These are phyloP conservation scores for Maniola hyperantus DNA, from an alignment of 2,888 invertebrate species.

Conservation along the genomic window DNA sequence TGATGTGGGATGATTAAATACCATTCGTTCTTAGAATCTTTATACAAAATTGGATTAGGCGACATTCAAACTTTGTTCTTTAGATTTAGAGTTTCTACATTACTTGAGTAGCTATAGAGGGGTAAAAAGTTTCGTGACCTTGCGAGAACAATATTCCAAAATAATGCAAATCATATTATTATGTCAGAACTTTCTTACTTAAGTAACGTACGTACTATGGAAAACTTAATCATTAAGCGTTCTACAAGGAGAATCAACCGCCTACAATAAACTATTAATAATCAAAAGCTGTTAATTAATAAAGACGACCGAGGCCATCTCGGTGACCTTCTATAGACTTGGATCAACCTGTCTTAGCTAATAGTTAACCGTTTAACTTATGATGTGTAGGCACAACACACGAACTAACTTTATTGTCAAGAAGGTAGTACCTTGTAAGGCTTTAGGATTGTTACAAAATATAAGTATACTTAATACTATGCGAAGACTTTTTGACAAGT, in stretches of 20 bases:
- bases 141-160: no score
- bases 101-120: no score
- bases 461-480: no score
- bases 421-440: not conserved
- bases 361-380: slow-evolving; percentile 9
- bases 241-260: slow-evolving; percentile 15
- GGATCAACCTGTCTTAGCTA: slow-evolving; percentile 10
- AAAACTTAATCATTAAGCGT: not conserved
- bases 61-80: no score
- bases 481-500: no score
- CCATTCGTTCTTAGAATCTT: no score
- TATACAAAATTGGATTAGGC: no score
- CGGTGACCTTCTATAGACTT: slow-evolving; percentile 18
- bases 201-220: not conserved
- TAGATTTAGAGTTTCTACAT: no score
- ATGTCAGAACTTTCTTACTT: no score
- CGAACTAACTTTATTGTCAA: not conserved
- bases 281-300: slow-evolving; percentile 22
- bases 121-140: no score
- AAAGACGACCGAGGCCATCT: slow-evolving; percentile 16
- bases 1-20: no score
- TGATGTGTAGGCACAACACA: slow-evolving; percentile 10
- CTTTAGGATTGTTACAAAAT: not conserved
- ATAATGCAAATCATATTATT: no score
- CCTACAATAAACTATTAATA: slow-evolving; percentile 21